Conservation (phyloP, 2,113 vertebrate genomes). For the Poecilia latipinna region DNA sequence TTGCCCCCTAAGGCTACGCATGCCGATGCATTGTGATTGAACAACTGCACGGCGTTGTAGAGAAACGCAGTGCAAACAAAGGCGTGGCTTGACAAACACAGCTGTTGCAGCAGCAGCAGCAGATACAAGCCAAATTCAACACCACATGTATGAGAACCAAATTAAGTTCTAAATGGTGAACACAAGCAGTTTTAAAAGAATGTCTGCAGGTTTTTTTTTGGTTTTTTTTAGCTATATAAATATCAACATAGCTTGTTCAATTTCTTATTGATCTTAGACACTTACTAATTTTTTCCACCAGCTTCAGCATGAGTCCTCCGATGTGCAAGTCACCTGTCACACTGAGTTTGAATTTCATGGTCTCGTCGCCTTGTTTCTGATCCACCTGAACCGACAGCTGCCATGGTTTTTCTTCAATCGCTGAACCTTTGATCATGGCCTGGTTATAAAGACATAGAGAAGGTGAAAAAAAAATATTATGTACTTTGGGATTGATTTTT, state of each 20-base stretch:
- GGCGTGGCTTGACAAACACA: conserved; percentile 55
- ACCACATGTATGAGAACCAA: not conserved
- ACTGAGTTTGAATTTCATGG: conserved; percentile 74
- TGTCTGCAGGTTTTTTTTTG: not conserved
- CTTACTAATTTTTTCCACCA: conserved; percentile 95
- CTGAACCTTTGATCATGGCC: conserved; percentile 82
- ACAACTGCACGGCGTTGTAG: conserved; percentile 55
- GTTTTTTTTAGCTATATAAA: not conserved
- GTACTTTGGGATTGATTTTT: not conserved
- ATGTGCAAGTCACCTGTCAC: conserved; percentile 93
- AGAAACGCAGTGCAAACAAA: conserved; percentile 67
- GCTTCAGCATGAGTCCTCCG: conserved; percentile 94
- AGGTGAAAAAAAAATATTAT: not conserved
- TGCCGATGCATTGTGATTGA: conserved; percentile 33
- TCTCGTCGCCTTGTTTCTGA: conserved; percentile 75
- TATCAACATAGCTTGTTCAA: not conserved
- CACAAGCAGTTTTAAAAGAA: too few species aligned
- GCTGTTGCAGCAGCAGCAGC: conserved; percentile 4
- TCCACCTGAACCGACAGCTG: conserved; percentile 88
- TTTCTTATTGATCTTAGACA: conserved; percentile 33
- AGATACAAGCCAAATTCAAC: not conserved
- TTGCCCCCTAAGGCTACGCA: conserved; percentile 52
- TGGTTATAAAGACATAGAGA: conserved; percentile 18
- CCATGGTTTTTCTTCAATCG: conserved; percentile 87
- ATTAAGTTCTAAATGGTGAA: not conserved